Base-by-base conservation (phyloP, 2,797 vertebrate genomes). In the Notolepis coatsorum region DNA sequence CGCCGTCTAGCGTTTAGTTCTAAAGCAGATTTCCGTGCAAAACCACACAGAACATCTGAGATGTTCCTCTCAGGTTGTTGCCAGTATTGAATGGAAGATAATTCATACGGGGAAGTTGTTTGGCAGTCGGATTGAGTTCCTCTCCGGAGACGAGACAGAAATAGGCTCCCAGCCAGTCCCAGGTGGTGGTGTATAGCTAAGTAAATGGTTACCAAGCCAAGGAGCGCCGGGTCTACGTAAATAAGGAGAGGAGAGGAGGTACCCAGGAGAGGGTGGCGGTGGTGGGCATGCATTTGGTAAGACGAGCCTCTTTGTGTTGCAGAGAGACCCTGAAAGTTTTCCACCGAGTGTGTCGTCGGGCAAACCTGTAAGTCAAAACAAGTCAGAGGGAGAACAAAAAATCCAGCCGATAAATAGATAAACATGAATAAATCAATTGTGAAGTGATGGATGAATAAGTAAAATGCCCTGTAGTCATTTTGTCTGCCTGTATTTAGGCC, bases 401-500 rank as follows among this genome's bases (percentile, higher is more conserved):
- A 10, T 63, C 45, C 52, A 75, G 66, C 72, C 87, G 84, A 89
- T 89, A 86, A 90, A 89, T 89, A 89, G 80, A 88, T 89, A 89
- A 89, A 90, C 82, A 87, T 74, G 81, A 91, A 88, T 90, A 84
- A 90, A 89, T 90, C 88, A 88, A 84, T n/a, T 87, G 81, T 75
- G 86, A 84, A 81, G 75, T 90, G 82, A 88, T 87, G 79, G 82
- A 90, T 90, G 88, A 90, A 90, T 90, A 89, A 91, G 77, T 90
- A 88, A 91, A 87, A 89, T 87, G 84, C 88, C 88, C 89, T 62
- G 79, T 87, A 88, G 89, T 89, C 87, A 90, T 90, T n/a, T 89
- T 89, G 80, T 89, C 86, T 87, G 60, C 63, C 75, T 79, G 78
- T 79, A 79, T 88, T 87, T 80, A 77, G 81, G 77, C 80, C 79